Conservation (phyloP, 2,797 vertebrate species). For the Choloepus didactylus region DNA sequence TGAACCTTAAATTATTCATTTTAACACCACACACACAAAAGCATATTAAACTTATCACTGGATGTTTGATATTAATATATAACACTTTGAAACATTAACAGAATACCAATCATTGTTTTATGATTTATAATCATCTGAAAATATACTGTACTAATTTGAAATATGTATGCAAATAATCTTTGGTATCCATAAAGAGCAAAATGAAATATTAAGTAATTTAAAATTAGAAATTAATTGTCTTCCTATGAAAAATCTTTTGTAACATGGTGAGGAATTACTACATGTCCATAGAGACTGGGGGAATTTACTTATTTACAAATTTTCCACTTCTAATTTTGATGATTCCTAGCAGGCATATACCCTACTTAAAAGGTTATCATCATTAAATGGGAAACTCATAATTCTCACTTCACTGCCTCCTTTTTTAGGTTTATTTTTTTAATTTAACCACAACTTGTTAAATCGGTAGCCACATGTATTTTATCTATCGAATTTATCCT, state of each 20-base stretch:
- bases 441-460: no score
- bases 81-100: background rate
- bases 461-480: background rate
- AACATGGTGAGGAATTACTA: background rate
- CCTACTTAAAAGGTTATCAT: background rate
- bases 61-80: background rate
- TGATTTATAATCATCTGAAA: background rate
- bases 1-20: background rate
- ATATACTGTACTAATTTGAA: background rate
- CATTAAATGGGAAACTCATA: background rate
- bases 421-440: no score
- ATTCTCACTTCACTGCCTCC: background rate
- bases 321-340: background rate
- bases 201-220: background rate
- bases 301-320: background rate
- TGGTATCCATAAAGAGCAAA: background rate
- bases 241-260: background rate
- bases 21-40: background rate
- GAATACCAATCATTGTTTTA: background rate
- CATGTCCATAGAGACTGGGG: background rate
- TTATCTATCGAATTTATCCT: background rate
- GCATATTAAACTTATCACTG: background rate
- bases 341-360: background rate
- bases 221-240: background rate
- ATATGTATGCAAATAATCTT: background rate